These are phyloP conservation scores for Chaetura pelagica DNA, from an alignment of 2,113 vertebrate species.

Conservation along the genomic window DNA sequence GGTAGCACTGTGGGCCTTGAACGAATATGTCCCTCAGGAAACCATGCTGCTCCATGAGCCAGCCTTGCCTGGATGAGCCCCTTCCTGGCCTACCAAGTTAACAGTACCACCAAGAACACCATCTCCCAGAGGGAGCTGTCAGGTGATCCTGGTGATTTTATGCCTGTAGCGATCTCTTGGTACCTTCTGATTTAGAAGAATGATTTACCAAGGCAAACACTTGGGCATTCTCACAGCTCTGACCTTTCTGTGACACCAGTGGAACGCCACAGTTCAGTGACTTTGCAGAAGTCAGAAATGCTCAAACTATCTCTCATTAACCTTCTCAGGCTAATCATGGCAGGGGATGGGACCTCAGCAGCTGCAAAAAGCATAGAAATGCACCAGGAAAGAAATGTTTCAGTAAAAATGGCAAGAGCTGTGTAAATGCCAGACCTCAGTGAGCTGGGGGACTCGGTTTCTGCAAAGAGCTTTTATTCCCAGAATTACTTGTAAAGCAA, in stretches of 20 bases:
- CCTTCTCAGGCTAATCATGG: constrained; percentile 69
- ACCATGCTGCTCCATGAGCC: neutral
- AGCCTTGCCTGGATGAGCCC: neutral
- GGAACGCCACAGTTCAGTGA: constrained; percentile 20
- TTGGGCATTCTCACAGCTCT: constrained; percentile 1
- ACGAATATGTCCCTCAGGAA: neutral
- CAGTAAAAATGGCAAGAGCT: constrained; percentile 56
- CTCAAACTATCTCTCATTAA: constrained; percentile 69
- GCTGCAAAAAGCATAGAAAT: constrained; percentile 58
- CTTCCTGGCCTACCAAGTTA: neutral
- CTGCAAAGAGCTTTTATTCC: constrained; percentile 50
- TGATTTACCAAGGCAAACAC: constrained; percentile 9
- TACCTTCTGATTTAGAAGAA: neutral
- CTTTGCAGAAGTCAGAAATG: constrained; percentile 28
- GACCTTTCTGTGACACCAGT: constrained; percentile 17
- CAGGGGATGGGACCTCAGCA: constrained; percentile 50
- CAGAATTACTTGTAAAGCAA: constrained; percentile 31
- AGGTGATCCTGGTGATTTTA: neutral
- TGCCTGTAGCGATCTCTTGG: neutral
- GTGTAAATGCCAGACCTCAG: constrained; percentile 53
- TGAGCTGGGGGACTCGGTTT: neutral
- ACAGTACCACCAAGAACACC: neutral
- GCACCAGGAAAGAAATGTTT: constrained; percentile 39
- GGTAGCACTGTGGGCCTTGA: neutral
- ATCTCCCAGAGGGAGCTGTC: neutral